These are phyloP conservation scores for Drepana arcuata DNA, from an alignment of 1,140 invertebrate genomes.

Conservation along the genomic window DNA sequence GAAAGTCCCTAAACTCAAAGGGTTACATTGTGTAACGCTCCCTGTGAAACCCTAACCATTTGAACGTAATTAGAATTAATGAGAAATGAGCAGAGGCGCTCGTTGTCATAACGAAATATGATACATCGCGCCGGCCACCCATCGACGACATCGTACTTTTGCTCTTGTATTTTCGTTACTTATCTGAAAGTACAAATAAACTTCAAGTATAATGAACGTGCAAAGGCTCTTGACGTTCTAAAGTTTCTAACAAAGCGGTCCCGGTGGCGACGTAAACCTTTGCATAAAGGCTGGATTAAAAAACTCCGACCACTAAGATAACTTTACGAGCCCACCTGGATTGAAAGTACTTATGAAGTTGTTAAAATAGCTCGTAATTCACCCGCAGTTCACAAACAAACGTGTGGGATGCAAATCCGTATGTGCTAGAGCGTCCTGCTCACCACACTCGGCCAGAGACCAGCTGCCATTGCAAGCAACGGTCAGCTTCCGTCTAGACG, in stretches of 20 bases:
- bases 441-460: constrained; percentile 31
- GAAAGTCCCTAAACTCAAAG: constrained; percentile 18
- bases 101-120: constrained; percentile 41
- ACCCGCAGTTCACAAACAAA: constrained; percentile 27
- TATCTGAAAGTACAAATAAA: no score
- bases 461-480: constrained; percentile 17
- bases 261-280: no score
- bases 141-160: neutral
- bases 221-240: no score
- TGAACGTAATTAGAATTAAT: constrained; percentile 58
- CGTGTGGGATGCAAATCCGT: constrained; percentile 28
- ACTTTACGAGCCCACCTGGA: constrained; percentile 15
- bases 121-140: constrained; percentile 11
- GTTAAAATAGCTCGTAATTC: constrained; percentile 30
- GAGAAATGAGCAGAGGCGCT: constrained; percentile 43
- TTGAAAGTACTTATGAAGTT: constrained; percentile 26
- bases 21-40: constrained; percentile 15
- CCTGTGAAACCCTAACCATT: constrained; percentile 40
- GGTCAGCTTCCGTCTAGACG: constrained; percentile 58
- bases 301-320: neutral
- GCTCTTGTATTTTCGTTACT: neutral
- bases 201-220: no score
- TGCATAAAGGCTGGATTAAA: constrained; percentile 20
- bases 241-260: no score
- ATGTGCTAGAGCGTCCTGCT: constrained; percentile 10